Evolutionary conservation across 2,113 vertebrate species (phyloP), one percentile per base, ranked within the genome.

Genomic region (Phrynosoma platyrhinos): DNA sequence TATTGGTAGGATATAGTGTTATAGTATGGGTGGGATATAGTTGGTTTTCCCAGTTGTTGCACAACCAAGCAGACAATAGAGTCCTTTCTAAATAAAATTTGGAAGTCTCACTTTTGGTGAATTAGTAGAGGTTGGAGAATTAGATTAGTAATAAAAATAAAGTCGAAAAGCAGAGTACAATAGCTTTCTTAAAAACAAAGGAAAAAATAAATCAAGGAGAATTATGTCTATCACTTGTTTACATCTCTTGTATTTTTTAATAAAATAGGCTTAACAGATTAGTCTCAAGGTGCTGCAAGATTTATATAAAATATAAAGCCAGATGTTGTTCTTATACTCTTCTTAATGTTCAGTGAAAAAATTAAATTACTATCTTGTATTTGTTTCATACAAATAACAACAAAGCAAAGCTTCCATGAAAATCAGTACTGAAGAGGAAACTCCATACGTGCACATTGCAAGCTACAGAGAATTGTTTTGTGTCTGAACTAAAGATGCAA

Each of bases 211-310:
- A 94, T 94, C 89, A 92, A 90, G 83, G 74, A 87, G 62, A 42
- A 90, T 85, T 92, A 84, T 90, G 91, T 58, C 66, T 75, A 72
- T 90, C 84, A 32, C 87, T 91, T 94, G 91, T 94, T 95, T 95
- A 92, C 90, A 55, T 95, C 83, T 90, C 74, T 94, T 93, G 62
- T 94, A 42, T 88, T 95, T 79, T 96, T 96, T 96, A 94, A 96
- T 96, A 95, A 96, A 96, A 94, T 90, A 32, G 88, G 79, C 90
- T 96, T 96, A 96, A 93, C 96, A 93, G 92, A 91, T 96, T 96
- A 96, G 92, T 90, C 82, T 88, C 66, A 93, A 93, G 88, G 86
- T 95, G 84, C 86, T 93, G 58, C 87, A 88, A 91, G 86, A 84
- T 94, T 91, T 93, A 83, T 88, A 14, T 92, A 58, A 93, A 86